Evolutionary conservation across 2,113 vertebrate species (phyloP).

Genomic region (Sturnus vulgaris): DNA sequence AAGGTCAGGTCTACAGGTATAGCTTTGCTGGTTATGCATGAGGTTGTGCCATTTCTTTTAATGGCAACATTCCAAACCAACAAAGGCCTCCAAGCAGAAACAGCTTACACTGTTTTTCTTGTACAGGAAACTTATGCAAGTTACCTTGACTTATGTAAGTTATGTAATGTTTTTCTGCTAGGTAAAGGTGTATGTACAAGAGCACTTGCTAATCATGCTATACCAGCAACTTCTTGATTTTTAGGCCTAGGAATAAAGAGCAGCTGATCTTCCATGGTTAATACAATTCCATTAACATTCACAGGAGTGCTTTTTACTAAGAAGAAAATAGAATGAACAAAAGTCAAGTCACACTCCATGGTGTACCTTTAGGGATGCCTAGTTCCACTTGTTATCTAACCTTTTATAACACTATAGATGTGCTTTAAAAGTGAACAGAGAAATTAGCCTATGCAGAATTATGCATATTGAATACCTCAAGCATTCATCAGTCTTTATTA

Average conservation of each 20-base stretch:
- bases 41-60: background rate
- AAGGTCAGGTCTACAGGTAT: background rate
- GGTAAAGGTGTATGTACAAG: background rate
- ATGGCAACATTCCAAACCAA: background rate
- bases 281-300: background rate
- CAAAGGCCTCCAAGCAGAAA: background rate
- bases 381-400: background rate
- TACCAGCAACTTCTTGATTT: background rate
- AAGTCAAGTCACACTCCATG: background rate
- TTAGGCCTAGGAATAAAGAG: background rate
- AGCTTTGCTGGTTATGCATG: background rate
- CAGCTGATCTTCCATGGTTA: background rate
- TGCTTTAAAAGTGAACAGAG: slow-evolving; percentile 55
- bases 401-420: slow-evolving; percentile 40
- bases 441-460: slow-evolving; percentile 12
- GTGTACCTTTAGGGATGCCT: background rate
- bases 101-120: background rate
- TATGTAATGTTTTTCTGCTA: background rate
- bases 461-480: background rate
- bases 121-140: background rate
- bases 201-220: background rate
- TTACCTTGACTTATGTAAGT: too few relatives aligned
- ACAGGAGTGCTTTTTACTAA: background rate
- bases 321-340: background rate
- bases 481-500: background rate